Evolutionary conservation across 1,140 invertebrate genomes (phyloP).

Genomic region (Macrobrachium rosenbergii): DNA sequence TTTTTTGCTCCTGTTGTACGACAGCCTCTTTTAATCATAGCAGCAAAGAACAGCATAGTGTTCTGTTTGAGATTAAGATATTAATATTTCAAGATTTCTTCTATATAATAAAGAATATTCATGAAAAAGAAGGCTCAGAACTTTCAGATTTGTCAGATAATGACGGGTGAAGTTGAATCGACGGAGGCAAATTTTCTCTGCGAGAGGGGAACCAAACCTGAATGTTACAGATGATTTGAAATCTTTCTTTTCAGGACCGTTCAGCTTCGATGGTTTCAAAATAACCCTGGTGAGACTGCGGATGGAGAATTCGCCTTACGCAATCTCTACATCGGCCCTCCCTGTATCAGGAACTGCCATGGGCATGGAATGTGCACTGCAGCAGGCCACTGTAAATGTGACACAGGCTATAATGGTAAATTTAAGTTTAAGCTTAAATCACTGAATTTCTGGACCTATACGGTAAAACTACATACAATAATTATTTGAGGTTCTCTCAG

Average conservation of each 20-base stretch:
- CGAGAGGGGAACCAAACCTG: too few relatives aligned
- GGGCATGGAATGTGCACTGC: slow-evolving; percentile 71
- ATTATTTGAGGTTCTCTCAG: too few relatives aligned
- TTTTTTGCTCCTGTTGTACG: too few relatives aligned
- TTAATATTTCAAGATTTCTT: too few relatives aligned
- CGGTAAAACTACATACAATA: neutral
- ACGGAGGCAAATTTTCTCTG: too few relatives aligned
- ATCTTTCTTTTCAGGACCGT: slow-evolving; percentile 52
- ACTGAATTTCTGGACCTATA: neutral
- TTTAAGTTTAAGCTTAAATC: neutral
- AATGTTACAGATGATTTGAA: slow-evolving; percentile 70
- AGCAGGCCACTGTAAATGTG: slow-evolving; percentile 71
- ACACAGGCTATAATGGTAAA: slow-evolving; percentile 69
- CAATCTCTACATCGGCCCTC: slow-evolving; percentile 72
- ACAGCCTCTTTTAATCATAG: too few relatives aligned
- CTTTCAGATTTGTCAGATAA: too few relatives aligned
- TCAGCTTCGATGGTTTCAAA: slow-evolving; percentile 42
- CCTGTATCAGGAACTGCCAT: slow-evolving; percentile 71
- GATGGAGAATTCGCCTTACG: slow-evolving; percentile 70
- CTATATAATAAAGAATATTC: too few relatives aligned
- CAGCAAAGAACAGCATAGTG: too few relatives aligned
- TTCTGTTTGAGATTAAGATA: too few relatives aligned
- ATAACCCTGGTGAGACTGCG: slow-evolving; percentile 26
- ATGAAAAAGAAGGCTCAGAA: too few relatives aligned
- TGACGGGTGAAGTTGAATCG: too few relatives aligned